Evolutionary conservation across 2,888 invertebrate species (phyloP).

Genomic region (Pachydiplax longipennis): DNA sequence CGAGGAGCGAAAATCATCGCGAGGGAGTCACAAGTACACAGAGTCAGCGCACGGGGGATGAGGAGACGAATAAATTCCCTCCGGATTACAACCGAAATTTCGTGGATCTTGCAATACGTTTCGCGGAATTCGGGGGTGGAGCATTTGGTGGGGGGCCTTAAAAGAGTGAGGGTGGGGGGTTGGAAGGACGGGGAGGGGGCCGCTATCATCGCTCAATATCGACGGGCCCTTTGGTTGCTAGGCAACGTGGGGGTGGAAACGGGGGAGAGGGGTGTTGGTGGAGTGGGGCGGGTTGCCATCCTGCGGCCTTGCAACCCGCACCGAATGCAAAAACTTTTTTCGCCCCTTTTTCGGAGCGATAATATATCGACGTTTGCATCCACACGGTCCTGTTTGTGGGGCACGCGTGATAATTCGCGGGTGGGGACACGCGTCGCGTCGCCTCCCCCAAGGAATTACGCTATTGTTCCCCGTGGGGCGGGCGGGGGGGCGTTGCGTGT

Average conservation of each 20-base stretch:
- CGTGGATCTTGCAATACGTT: neutral
- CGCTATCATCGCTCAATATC: conserved; percentile 42
- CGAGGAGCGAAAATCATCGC: no score
- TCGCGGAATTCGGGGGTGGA: neutral
- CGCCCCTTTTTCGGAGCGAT: neutral
- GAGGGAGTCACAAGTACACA: no score
- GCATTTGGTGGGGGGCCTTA: neutral
- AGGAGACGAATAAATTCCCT: neutral
- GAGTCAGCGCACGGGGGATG: neutral
- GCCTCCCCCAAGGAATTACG: neutral
- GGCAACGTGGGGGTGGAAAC: conserved; percentile 39
- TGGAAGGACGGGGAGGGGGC: neutral
- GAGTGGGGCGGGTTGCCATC: neutral
- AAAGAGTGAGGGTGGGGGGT: neutral
- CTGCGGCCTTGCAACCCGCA: neutral
- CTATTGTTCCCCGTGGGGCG: neutral
- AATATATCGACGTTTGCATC: neutral
- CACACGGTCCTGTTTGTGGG: neutral
- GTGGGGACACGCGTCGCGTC: neutral
- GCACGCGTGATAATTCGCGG: neutral
- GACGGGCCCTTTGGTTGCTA: conserved; percentile 41
- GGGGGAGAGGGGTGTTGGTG: neutral
- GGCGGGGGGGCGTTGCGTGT: neutral
- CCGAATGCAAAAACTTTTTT: neutral
- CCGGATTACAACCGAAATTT: no score